Evolutionary conservation across 2,113 vertebrate species (phyloP), one percentile per base, ranked within the genome.

Genomic region (Lepus americanus): DNA sequence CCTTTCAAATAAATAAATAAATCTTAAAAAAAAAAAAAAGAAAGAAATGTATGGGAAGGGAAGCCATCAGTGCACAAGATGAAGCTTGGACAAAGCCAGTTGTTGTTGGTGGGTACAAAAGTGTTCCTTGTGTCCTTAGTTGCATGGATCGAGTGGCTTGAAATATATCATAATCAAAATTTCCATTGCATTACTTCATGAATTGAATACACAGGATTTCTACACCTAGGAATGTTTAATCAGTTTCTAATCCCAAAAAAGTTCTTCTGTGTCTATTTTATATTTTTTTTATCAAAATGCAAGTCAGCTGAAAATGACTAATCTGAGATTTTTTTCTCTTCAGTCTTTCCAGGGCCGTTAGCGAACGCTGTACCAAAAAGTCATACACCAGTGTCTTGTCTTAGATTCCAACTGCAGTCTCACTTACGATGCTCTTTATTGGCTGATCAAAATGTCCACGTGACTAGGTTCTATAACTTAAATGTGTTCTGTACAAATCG

Each of bases 121-220:
- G 4, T 39, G 4, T 27, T 61, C 33, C 53, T 95, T 72, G 53
- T 49, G 13, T 29, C 53, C 72, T 78, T 76, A 31, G 63, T 53
- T 83, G 23, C 7, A 27, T n/a, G 82, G 86, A 31, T 36, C 51
- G 31, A 33, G 66, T 93, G 76, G 10, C 14, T 53, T 76, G 31
- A 79, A 89, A n/a, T 63, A 83, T 55, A 89, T 86, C 22, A 31
- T 93, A 89, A 89, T 55, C 59, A 20, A 67, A 92, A 82, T 20
- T 59, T 14, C 77, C 6, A 51, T 25, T 13, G 4, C 81, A n/a
- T 66, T 76, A 12, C 27, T 23, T 91, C 87, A 72, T 31, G 5
- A 81, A 13, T 92, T 20, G n/a, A 84, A 67, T 90, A 93, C 77
- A 73, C 53, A 67, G 4, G n/a, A 85, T 94, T 94, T 96, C 76